Evolutionary conservation across 2,113 vertebrate genomes (phyloP), one percentile per base, ranked within the genome.

Genomic region (Cyphomyrus plagiostoma): DNA sequence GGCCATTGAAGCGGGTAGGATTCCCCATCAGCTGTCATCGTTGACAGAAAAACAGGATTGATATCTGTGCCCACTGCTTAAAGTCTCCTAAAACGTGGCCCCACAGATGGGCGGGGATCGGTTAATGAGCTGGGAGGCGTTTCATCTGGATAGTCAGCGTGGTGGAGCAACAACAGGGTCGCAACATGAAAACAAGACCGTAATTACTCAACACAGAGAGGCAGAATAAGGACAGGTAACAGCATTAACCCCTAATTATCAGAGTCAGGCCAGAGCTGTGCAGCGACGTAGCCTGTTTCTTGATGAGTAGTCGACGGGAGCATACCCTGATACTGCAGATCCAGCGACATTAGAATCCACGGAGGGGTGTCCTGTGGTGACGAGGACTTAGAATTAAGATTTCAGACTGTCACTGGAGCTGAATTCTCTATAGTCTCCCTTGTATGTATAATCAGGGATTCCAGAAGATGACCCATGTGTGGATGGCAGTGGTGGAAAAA

Each of bases 171-270:
- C 62, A 90, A 35, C 80, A 70, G 26, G n/a, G n/a, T 42, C n/a
- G 26, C 58, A 84, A 70, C 70, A 10, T 11, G 56, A 11, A 42
- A 87, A 89, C 13, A 50, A 85, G 52, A 42, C 42, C 83, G 19
- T 88, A 89, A 83, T 85, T 87, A 85, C 49, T 46, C 39, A 82
- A 45, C 35, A 0, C 39, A 17, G 42, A 30, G 19, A 35, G 70
- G 66, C 42, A 30, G 49, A 52, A 15, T 21, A 48, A 39, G 88
- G 70, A 26, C 17, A 30, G 74, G 86, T 89, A 74, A 42, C 77
- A n/a, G 48, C 39, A 86, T 86, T 88, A 85, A 70, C 74, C 90
- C 53, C 35, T 84, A 80, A 90, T 90, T 88, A 88, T 53, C 15
- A 1, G n/a, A 48, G 86, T 86, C 4, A 21, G 1, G 86, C 89